These are phyloP conservation scores for Drosophila colorata DNA, from an alignment of 2,888 invertebrate species.

Conservation along the genomic window DNA sequence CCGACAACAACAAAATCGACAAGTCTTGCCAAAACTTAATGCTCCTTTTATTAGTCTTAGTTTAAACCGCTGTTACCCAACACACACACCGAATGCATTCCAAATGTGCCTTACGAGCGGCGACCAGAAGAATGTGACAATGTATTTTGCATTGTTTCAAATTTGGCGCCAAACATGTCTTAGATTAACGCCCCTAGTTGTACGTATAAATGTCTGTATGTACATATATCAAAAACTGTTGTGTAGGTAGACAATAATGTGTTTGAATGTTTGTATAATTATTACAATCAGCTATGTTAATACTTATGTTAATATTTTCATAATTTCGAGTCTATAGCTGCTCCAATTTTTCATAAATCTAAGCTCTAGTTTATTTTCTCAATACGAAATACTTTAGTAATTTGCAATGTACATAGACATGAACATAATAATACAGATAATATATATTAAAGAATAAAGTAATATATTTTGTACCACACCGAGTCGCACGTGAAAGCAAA, in stretches of 20 bases:
- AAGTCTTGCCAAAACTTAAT: slow-evolving; percentile 83
- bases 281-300: slow-evolving; percentile 48
- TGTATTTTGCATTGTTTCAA: neutral
- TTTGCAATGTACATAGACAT: slow-evolving; percentile 51
- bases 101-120: slow-evolving; percentile 82
- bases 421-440: slow-evolving; percentile 26
- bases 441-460: slow-evolving; percentile 60
- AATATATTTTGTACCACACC: slow-evolving; percentile 68
- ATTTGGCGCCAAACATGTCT: slow-evolving; percentile 8
- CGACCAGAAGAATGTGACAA: slow-evolving; percentile 17
- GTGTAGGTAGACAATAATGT: slow-evolving; percentile 78
- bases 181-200: slow-evolving; percentile 24
- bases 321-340: slow-evolving; percentile 33
- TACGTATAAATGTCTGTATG: slow-evolving; percentile 7
- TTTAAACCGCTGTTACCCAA: slow-evolving; percentile 2
- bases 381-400: slow-evolving; percentile 36
- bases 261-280: slow-evolving; percentile 57
- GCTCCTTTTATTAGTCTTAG: slow-evolving; percentile 30
- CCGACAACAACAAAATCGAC: slow-evolving; percentile 81
- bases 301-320: slow-evolving; percentile 35
- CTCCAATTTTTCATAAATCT: slow-evolving; percentile 20
- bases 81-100: slow-evolving; percentile 73
- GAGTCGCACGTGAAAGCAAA: slow-evolving; percentile 19
- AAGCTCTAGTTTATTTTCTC: slow-evolving; percentile 14
- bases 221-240: slow-evolving; percentile 59